Conservation (phyloP, 1,140 invertebrate species). For the Drosophila ercepeae region DNA sequence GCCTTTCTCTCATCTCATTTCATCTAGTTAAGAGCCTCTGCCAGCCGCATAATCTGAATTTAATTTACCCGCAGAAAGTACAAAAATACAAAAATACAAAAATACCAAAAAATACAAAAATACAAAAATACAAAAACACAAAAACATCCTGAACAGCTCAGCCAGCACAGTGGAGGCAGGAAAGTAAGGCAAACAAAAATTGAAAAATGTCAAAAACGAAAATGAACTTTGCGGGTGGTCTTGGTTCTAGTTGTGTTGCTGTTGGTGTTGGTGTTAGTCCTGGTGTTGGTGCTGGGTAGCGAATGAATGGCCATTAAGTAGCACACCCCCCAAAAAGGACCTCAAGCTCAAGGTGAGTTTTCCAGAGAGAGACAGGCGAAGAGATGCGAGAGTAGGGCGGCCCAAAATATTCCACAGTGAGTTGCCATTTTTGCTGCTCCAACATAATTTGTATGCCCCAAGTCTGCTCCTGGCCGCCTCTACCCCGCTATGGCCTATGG, state of each 20-base stretch:
- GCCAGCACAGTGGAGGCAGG: constrained; percentile 1
- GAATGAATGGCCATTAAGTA: constrained; percentile 60
- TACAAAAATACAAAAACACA: constrained; percentile 9
- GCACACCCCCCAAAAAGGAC: constrained; percentile 35
- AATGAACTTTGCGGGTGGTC: constrained; percentile 61
- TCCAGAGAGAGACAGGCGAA: not conserved
- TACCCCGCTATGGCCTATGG: not conserved
- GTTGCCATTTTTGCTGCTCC: constrained; percentile 70
- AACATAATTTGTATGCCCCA: constrained; percentile 60
- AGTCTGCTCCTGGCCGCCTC: not conserved
- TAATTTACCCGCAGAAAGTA: constrained; percentile 62
- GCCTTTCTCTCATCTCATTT: constrained; percentile 41
- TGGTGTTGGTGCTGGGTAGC: constrained; percentile 12
- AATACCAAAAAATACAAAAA: constrained; percentile 3
- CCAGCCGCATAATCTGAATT: constrained; percentile 64
- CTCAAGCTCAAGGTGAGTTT: constrained; percentile 56
- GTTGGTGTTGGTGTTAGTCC: not conserved
- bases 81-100: constrained; percentile 17
- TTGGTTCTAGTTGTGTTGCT: constrained; percentile 3
- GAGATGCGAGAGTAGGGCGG: not conserved
- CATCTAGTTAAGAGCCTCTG: constrained; percentile 68
- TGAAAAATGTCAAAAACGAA: constrained; percentile 78
- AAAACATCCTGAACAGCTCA: constrained; percentile 14
- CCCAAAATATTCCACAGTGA: constrained; percentile 61
- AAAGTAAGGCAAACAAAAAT: constrained; percentile 52